A percentile compares a stretch with the other conserved stretches of the same genome.
phyloP scores from a whole-genome alignment of 2,797 vertebrate genomes.

The Delichon dasypus region DNA sequence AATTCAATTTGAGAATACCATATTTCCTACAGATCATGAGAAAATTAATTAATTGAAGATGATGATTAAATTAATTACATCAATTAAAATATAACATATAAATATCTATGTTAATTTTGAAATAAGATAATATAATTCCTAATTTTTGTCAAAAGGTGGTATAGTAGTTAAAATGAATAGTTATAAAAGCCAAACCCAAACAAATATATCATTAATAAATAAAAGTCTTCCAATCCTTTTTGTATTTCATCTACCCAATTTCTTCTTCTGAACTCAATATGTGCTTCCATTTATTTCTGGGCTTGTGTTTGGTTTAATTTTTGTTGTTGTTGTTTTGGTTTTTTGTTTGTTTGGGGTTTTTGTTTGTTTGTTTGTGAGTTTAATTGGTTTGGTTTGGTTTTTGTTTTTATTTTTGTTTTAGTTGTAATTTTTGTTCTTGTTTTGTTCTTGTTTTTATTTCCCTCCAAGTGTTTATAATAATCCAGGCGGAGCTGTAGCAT shows the following conservation, averaged over 20 bases:
- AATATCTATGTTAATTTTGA: constrained; percentile 33
- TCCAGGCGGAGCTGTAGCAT: not conserved
- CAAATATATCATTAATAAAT: not conserved
- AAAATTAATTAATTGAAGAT: not conserved
- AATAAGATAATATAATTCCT: constrained; percentile 30
- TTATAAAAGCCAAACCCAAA: not conserved
- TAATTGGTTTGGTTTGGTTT: not conserved
- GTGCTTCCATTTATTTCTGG: not conserved
- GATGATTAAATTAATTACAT: not conserved
- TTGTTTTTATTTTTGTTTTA: not conserved
- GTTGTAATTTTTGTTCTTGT: not conserved
- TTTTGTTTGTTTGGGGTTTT: too few species aligned
- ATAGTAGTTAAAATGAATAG: not conserved
- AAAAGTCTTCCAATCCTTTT: not conserved
- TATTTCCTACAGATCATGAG: not conserved
- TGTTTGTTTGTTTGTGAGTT: too few species aligned
- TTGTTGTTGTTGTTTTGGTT: not conserved
- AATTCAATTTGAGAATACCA: not conserved
- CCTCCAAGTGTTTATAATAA: not conserved
- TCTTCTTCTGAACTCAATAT: not conserved
- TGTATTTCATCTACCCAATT: not conserved
- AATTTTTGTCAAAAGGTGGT: constrained; percentile 5
- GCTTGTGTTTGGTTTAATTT: not conserved
- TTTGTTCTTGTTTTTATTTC: not conserved
- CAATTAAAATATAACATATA: constrained; percentile 24